Evolutionary conservation across 2,888 invertebrate genomes (phyloP).

Genomic region (Caprella mutica): DNA sequence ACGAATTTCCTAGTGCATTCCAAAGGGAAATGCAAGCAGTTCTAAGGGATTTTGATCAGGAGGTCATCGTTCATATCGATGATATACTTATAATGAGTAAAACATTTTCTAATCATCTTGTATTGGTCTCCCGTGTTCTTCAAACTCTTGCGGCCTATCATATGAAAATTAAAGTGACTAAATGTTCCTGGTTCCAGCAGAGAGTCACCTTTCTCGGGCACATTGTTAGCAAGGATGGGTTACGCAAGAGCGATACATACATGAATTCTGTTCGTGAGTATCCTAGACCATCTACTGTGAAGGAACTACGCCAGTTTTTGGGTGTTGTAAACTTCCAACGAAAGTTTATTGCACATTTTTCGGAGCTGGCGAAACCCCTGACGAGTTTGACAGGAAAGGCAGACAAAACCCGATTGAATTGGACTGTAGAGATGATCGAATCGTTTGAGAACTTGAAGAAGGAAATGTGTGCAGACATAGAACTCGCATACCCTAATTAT

Average conservation of each 20-base stretch:
- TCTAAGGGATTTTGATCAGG: not conserved
- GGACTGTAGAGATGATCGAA: not conserved
- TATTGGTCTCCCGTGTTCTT: not conserved
- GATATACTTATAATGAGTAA: not conserved
- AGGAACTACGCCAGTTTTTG: not conserved
- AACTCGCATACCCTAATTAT: not conserved
- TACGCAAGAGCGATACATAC: not conserved
- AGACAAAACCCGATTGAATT: not conserved
- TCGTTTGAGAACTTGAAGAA: not conserved
- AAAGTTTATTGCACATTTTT: not conserved
- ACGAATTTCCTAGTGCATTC: not conserved
- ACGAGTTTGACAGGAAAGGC: not conserved
- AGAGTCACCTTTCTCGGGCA: not conserved
- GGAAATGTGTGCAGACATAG: not conserved
- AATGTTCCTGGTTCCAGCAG: slow-evolving; percentile 1
- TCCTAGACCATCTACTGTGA: not conserved
- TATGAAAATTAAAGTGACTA: not conserved
- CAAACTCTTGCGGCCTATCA: not conserved
- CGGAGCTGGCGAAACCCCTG: not conserved
- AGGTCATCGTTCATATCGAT: not conserved
- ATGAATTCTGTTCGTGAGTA: not conserved
- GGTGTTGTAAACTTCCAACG: not conserved
- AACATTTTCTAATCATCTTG: not conserved
- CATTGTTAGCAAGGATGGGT: not conserved
- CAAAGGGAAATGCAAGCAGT: not conserved